These are phyloP conservation scores for Tetragonula carbonaria DNA, from an alignment of 2,888 invertebrate genomes.

Conservation along the genomic window DNA sequence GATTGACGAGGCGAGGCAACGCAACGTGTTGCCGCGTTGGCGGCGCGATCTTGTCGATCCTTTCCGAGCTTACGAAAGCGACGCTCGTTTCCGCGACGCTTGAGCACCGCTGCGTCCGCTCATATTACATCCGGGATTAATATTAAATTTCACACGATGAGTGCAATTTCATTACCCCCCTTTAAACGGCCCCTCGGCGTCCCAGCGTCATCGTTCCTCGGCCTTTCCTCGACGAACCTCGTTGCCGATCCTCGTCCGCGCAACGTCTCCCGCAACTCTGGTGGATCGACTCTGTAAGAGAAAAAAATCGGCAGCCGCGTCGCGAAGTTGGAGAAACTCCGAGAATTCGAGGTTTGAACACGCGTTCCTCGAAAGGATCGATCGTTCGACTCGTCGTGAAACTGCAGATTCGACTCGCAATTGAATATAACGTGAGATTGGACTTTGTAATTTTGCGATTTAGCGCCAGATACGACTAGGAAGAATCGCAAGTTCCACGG, in stretches of 20 bases:
- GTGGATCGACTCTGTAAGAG: conserved; percentile 52
- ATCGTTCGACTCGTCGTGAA: conserved; percentile 3
- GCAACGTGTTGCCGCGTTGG: conserved; percentile 9
- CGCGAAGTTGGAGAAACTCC: conserved; percentile 7
- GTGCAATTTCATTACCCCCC: conserved; percentile 81
- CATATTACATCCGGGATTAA: conserved; percentile 81
- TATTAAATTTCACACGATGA: conserved; percentile 83
- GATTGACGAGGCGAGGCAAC: conserved; percentile 50
- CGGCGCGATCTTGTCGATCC: conserved; percentile 44
- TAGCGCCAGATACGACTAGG: not conserved
- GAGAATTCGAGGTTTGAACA: not conserved
- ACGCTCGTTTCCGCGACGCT: conserved; percentile 71
- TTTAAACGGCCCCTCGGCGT: conserved; percentile 46
- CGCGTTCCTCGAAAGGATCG: not conserved
- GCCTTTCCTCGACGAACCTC: conserved; percentile 25
- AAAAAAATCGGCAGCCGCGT: conserved; percentile 59
- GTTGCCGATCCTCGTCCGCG: not conserved
- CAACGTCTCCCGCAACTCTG: not conserved
- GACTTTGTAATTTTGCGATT: not conserved
- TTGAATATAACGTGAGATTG: not conserved
- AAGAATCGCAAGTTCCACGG: not conserved
- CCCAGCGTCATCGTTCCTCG: conserved; percentile 46
- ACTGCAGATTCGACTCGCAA: not conserved
- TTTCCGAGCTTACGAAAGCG: conserved; percentile 51
- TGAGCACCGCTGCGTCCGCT: conserved; percentile 77